Evolutionary conservation across 2,797 vertebrate genomes (phyloP), one percentile per base, ranked within the genome.

Genomic region (Gymnoscopelus braueri): DNA sequence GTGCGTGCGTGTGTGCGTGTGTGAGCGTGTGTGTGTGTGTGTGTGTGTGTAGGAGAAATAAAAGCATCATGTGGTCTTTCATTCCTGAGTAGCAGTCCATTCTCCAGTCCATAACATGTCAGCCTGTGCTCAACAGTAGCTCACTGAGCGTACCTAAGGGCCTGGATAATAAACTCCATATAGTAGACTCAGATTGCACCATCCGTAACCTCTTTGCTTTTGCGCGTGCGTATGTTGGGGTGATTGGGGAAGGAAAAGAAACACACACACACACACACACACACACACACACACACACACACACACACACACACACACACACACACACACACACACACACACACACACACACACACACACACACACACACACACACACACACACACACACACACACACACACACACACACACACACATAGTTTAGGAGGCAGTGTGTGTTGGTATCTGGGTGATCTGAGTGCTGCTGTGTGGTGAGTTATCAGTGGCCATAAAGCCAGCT

Each of bases 61-160:
- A 81, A 74, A 84, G 70, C 32, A 13, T 75, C 53, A 80, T 75
- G 75, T 71, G 72, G 84, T 81, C 79, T 74, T 75, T 80, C 64
- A 71, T 84, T 82, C 68, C 80, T 74, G 78, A 85, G 75, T 71
- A 85, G 73, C 74, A 81, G 78, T 85, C 82, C 79, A 84, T 90
- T 86, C 66, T 32, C 76, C 73, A 66, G 78, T 76, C 79, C 71
- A 78, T 83, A 80, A 75, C 72, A 64, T 74, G 78, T 67, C 81
- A 74, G 69, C 10, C 65, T 26, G 63, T 9, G 58, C 56, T 77
- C 64, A 73, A 59, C 74, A 63, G 69, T 39, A 69, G 65, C 74
- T 80, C 59, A 62, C 51, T 13, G 61, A 77, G 69, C 58, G 32
- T 54, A 79, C 74, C 70, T 69, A 10, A 59, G 60, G 76, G 74